Base-by-base conservation (phyloP, 2,888 invertebrate genomes). In the Nomada flava region DNA sequence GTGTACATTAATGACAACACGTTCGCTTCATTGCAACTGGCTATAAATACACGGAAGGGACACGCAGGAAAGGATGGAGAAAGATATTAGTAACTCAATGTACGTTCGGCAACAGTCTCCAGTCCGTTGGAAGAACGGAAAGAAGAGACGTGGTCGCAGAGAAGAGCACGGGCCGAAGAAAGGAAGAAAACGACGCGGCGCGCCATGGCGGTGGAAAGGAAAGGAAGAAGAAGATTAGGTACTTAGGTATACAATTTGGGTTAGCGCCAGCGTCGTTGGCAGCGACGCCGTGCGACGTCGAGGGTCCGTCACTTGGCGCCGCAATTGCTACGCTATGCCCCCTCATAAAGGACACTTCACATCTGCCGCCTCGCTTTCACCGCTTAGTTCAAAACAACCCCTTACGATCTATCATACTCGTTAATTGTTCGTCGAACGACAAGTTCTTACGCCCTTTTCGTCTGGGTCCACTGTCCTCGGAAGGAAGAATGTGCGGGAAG, bases 281-380 rank as follows among this genome's bases (percentile, higher is more conserved):
- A 86, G 63, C 82, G 79, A 77, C 80, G 85, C 63, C 79, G 79
- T 59, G 72, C 82, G 81, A 86, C 86, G 86, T 87, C 87, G 87
- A 86, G 83, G 86, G 86, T 89, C 86, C 86, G 79, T 89, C 88
- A 87, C 85, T 91, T 89, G 90, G 90, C 90, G 88, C 89, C 90
- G 87, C 87, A 83, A 88, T 87, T 87, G 89, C 88, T 63, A 79
- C 77, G 82, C 74, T 79, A 76, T 76, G 80, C 69, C 67, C 64
- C 42, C 73, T 65, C 72, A 11, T 88, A 85, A 88, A 88, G 83
- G 65, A 62, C 62, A 26, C 67, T 76, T 75, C 88, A 86, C 83
- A 85, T 84, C 60, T 77, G 76, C 62, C 64, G n/a, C 23, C 10
- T 15, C 18, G 18, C 42, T 60, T 55, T 59, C 75, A 0, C 29